Percentiles rank a stretch among this genome's conserved stretches.
phyloP scores from a whole-genome alignment of 2,888 invertebrate genomes.

The Eupithecia vulgata region DNA sequence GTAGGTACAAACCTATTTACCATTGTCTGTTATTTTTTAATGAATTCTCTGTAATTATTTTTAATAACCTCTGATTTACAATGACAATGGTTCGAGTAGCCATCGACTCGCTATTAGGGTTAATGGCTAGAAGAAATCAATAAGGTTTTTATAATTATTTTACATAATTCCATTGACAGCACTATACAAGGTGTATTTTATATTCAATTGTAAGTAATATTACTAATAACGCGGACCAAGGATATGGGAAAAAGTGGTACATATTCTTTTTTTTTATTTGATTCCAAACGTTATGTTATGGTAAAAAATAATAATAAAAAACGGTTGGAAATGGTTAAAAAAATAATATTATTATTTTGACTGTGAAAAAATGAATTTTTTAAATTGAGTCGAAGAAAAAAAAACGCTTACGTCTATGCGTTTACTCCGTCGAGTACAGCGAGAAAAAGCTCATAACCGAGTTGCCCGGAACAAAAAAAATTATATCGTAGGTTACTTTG shows the following conservation, averaged over 20 bases:
- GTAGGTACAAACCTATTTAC: conserved; percentile 4
- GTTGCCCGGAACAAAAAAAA: background rate
- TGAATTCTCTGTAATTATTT: conserved; percentile 43
- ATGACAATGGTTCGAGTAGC: conserved; percentile 36
- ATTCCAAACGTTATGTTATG: no score
- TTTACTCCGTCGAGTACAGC: no score
- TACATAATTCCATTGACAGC: conserved; percentile 12
- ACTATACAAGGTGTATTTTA: conserved; percentile 6
- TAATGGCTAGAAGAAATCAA: conserved; percentile 33
- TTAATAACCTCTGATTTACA: conserved; percentile 41
- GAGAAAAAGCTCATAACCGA: background rate
- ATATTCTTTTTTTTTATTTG: no score
- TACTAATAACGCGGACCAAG: background rate
- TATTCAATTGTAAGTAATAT: no score
- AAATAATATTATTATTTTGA: no score
- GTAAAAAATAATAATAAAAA: no score
- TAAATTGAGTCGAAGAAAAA: no score
- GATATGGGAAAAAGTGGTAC: background rate
- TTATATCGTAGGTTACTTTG: no score
- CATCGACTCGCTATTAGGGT: conserved; percentile 31
- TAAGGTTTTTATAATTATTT: conserved; percentile 21
- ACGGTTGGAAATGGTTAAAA: no score
- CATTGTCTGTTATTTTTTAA: conserved; percentile 45
- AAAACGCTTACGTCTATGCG: no score
- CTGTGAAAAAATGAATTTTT: no score